phyloP scores from a whole-genome alignment of 2,113 vertebrate genomes.

The Tenebrosternarchus preto region DNA sequence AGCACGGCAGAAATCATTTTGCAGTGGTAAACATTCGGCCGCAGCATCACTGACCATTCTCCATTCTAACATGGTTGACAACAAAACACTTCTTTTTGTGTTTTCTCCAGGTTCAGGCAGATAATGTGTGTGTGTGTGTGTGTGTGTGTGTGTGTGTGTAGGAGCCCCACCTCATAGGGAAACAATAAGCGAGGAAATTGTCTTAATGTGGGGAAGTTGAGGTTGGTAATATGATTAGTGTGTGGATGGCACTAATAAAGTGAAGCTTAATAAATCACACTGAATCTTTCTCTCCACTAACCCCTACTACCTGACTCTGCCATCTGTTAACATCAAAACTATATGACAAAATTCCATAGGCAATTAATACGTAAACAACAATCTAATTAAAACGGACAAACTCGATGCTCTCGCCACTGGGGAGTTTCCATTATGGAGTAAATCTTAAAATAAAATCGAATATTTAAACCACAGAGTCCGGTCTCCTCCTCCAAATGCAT shows the following conservation, averaged over 20 bases:
- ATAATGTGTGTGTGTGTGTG: constrained; percentile 20
- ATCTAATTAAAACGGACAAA: constrained; percentile 99
- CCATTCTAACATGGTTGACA: constrained; percentile 39
- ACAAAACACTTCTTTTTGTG: constrained; percentile 49
- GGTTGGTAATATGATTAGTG: constrained; percentile 78
- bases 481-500: constrained; percentile 93
- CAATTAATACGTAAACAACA: constrained; percentile 99
- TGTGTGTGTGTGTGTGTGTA: constrained; percentile 11
- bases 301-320: constrained; percentile 87
- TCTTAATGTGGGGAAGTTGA: constrained; percentile 75
- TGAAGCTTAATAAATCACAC: constrained; percentile 97
- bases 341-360: constrained; percentile 97
- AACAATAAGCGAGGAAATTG: constrained; percentile 75
- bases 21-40: constrained; percentile 27
- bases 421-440: constrained; percentile 93
- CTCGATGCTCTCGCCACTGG: constrained; percentile 92
- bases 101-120: constrained; percentile 45
- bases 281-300: constrained; percentile 85
- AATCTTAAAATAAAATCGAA: constrained; percentile 98
- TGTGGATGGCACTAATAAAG: constrained; percentile 88
- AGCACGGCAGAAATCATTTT: constrained; percentile 34
- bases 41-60: constrained; percentile 48
- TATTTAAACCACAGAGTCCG: constrained; percentile 97
- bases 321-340: constrained; percentile 98
- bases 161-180: constrained; percentile 55